Base-by-base conservation (phyloP, 1,140 invertebrate genomes). In the Caenorhabditis remanei region DNA sequence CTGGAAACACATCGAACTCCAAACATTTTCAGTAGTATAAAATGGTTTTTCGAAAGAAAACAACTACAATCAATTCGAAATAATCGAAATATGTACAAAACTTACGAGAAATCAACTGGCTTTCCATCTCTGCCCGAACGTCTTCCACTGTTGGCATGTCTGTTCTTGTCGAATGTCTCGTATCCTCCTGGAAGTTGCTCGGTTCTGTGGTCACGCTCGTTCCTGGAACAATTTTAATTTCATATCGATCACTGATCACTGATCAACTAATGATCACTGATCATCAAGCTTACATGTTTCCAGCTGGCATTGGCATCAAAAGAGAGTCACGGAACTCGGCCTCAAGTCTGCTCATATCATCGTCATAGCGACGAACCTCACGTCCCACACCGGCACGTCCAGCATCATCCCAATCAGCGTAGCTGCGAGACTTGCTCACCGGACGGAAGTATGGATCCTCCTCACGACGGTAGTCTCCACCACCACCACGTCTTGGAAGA, bases 111-210 rank as follows among this genome's bases (percentile, higher is more conserved):
- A 41, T 89, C 85, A 21, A 87, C 86, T 40, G 89, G 89, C 58
- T 84, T 75, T 85, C 89, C 89, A 19, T 89, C 89, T 40, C 89
- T 53, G 14, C 85, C 85, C 16, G 87, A 32, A 46, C 89, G 67
- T 61, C 89, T 43, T 82, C 89, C 89, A 24, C 48, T 53, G 50
- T 89, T 83, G 3, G 71, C 58, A 40, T 87, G 75, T 48, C 61
- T 89, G 21, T 89, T 84, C 63, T 87, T 84, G 85, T 89, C 50
- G 79, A 89, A 87, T 6, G 89, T 85, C 82, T 89, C 89, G 61
- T 89, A 89, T 46, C 89, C 89, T 21, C 89, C 89, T 40, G 89
- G 89, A 21, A 89, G n/a, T 48, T 89, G 85, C 58, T 89, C 89
- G 24, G 87, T 89, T 61, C 88, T 87, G 46, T 89, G 87, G 43